These are phyloP conservation scores for Psittacula derbiana DNA, from an alignment of 2,797 vertebrate genomes.

Conservation along the genomic window DNA sequence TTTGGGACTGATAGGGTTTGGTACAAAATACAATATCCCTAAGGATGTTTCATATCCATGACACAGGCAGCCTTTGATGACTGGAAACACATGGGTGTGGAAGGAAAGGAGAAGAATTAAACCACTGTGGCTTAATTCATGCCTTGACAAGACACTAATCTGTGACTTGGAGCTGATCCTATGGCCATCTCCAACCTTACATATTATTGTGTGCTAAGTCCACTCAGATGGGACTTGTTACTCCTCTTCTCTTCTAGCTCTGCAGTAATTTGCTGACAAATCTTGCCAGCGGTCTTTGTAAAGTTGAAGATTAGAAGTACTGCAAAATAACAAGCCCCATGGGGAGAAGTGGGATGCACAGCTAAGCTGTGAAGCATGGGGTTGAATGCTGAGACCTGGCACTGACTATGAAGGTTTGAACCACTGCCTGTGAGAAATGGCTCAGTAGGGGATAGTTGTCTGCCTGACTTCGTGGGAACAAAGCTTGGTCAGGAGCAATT, in stretches of 20 bases:
- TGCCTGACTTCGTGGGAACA: neutral
- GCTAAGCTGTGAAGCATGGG: neutral
- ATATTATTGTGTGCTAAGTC: neutral
- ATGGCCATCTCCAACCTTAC: neutral
- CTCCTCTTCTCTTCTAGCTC: neutral
- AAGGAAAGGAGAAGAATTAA: neutral
- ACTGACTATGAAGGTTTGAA: neutral
- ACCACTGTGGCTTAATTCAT: neutral
- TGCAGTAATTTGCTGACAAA: neutral
- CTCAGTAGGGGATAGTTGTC: neutral
- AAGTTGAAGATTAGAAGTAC: neutral
- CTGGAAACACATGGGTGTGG: fast-evolving
- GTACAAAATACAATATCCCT: neutral
- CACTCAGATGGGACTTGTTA: neutral
- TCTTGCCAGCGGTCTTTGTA: neutral
- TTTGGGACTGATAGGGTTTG: neutral
- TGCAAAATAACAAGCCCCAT: neutral
- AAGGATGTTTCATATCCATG: neutral
- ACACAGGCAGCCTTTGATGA: neutral
- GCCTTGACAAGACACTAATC: neutral
- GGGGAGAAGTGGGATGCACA: neutral
- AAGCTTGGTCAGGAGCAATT: neutral
- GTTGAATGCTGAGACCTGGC: neutral
- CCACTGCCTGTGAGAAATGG: neutral
- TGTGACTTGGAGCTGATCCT: neutral